These are phyloP conservation scores for Eulemur coronatus DNA, from an alignment of 2,797 vertebrate genomes.

Conservation along the genomic window DNA sequence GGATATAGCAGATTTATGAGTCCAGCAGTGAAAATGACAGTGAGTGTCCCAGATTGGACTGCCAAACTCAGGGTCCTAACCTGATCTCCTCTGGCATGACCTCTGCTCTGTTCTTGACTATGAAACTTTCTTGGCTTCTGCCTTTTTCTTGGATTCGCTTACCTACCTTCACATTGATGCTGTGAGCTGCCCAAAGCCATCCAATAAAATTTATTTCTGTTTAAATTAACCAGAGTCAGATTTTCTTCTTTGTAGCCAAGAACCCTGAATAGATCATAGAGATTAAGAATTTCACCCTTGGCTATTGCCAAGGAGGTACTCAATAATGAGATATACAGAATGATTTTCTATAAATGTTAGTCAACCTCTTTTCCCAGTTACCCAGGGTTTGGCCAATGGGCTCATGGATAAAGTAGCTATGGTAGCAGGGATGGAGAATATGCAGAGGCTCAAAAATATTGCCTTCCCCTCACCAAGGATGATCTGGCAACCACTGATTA, in stretches of 20 bases:
- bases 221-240: slow-evolving; percentile 51
- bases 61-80: not conserved
- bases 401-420: not conserved
- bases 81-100: not conserved
- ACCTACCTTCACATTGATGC: not conserved
- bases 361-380: not conserved
- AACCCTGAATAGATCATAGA: not conserved
- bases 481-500: not conserved
- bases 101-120: not conserved
- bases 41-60: not conserved
- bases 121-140: not conserved
- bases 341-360: slow-evolving; percentile 9
- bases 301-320: not conserved
- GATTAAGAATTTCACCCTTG: slow-evolving; percentile 23
- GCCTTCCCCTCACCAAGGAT: not conserved
- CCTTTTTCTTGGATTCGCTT: slow-evolving; percentile 32
- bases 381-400: not conserved
- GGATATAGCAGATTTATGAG: not conserved
- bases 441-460: not conserved
- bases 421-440: not conserved
- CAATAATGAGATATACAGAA: not conserved
- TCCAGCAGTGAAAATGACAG: not conserved
- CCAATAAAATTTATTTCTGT: slow-evolving; percentile 56
- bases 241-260: slow-evolving; percentile 17
- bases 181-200: slow-evolving; percentile 20